Conservation (phyloP, 2,113 vertebrate genomes). For the Macquaria ambigua region DNA sequence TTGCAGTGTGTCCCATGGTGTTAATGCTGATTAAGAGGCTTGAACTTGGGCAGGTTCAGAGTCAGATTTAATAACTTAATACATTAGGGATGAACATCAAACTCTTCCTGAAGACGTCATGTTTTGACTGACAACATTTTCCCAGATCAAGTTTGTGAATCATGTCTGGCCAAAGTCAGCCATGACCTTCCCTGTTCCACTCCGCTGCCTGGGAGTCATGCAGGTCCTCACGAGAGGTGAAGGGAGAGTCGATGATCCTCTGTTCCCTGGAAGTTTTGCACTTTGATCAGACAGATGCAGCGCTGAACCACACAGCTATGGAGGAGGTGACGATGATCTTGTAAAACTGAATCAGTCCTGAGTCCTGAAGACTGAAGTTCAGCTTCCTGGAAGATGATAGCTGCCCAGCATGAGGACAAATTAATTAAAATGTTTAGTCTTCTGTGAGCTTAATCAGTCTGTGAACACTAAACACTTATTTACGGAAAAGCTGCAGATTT, state of each 20-base stretch:
- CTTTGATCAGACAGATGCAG: slow-evolving; percentile 22
- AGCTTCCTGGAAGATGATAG: not conserved
- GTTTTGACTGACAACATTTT: not conserved
- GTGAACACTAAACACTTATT: not conserved
- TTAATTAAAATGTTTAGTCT: not conserved
- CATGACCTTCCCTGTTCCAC: slow-evolving; percentile 4
- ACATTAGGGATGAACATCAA: not conserved
- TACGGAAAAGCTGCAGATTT: not conserved
- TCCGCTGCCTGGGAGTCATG: slow-evolving; percentile 26
- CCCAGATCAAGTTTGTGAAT: not conserved
- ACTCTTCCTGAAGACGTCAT: not conserved
- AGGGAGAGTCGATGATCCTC: slow-evolving; percentile 23
- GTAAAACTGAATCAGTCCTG: not conserved
- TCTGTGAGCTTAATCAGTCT: not conserved
- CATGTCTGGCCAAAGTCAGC: not conserved
- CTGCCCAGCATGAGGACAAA: not conserved
- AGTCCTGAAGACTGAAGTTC: not conserved
- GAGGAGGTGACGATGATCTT: not conserved
- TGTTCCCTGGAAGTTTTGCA: not conserved
- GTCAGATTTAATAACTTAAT: not conserved
- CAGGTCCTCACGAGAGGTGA: slow-evolving; percentile 7
- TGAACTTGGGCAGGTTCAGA: not conserved
- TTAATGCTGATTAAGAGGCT: not conserved
- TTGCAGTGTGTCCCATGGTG: not conserved
- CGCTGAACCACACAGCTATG: not conserved